These are phyloP conservation scores for Pandemis corylana DNA, from an alignment of 2,888 invertebrate species.

Conservation along the genomic window DNA sequence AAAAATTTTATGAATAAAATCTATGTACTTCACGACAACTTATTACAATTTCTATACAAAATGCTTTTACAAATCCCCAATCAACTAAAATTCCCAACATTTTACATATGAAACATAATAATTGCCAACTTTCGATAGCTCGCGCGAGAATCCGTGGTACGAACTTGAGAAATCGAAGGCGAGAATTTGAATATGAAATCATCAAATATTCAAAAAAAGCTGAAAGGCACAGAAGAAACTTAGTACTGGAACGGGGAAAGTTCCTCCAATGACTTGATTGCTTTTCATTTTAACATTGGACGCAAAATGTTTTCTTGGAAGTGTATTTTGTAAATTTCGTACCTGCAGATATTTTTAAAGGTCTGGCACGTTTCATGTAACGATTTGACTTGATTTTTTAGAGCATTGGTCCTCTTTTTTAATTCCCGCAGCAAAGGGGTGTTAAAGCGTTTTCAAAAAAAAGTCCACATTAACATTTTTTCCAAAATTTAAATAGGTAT, in stretches of 20 bases:
- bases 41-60: neutral
- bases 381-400: neutral
- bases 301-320: slow-evolving; percentile 41
- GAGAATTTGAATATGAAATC: slow-evolving; percentile 56
- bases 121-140: neutral
- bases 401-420: no score
- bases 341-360: neutral
- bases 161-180: slow-evolving; percentile 38
- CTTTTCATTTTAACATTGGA: slow-evolving; percentile 51
- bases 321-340: neutral
- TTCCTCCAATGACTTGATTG: slow-evolving; percentile 49
- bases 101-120: slow-evolving; percentile 31
- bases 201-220: slow-evolving; percentile 58
- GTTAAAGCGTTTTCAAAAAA: no score
- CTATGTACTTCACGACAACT: neutral
- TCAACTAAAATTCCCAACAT: neutral
- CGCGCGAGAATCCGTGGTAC: slow-evolving; percentile 15
- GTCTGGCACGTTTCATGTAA: neutral
- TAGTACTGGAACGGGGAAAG: slow-evolving; percentile 46
- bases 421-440: no score
- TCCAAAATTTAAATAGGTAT: no score
- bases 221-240: slow-evolving; percentile 49
- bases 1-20: no score
- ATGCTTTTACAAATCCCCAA: neutral
- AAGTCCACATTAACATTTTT: no score